Evolutionary conservation across 1,140 invertebrate species (phyloP).

Genomic region (Glossosoma conforme): DNA sequence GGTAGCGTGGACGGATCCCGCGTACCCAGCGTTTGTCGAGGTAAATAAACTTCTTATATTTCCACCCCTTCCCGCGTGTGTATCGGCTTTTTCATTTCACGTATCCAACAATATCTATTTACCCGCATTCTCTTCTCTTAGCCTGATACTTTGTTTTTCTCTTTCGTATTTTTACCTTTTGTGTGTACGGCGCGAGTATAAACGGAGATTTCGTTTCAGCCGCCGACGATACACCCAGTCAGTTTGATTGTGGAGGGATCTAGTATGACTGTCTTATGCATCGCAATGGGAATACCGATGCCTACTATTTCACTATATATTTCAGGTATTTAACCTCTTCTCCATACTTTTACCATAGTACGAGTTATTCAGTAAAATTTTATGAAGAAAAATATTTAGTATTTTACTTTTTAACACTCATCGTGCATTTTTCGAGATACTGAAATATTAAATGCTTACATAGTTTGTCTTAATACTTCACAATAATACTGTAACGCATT

Average conservation of each 20-base stretch:
- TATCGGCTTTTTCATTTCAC: not conserved
- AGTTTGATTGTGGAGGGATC: slow-evolving; percentile 76
- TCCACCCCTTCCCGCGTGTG: not conserved
- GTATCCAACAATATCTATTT: too few relatives aligned
- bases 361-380: too few relatives aligned
- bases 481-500: not conserved
- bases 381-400: too few relatives aligned
- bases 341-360: too few relatives aligned
- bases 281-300: slow-evolving; percentile 75
- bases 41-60: slow-evolving; percentile 40
- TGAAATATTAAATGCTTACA: too few relatives aligned
- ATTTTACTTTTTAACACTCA: too few relatives aligned
- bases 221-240: slow-evolving; percentile 74
- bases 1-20: slow-evolving; percentile 79
- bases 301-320: slow-evolving; percentile 77
- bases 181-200: too few relatives aligned
- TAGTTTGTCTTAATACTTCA: too few relatives aligned
- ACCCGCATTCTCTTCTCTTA: not conserved
- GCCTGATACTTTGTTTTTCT: not conserved
- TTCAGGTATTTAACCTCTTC: slow-evolving; percentile 47
- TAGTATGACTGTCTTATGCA: slow-evolving; percentile 78
- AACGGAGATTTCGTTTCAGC: slow-evolving; percentile 53
- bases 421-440: too few relatives aligned
- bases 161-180: not conserved
- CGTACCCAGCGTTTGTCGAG: slow-evolving; percentile 79